Conservation (phyloP, 2,113 vertebrate species). For the Hucho hucho region DNA sequence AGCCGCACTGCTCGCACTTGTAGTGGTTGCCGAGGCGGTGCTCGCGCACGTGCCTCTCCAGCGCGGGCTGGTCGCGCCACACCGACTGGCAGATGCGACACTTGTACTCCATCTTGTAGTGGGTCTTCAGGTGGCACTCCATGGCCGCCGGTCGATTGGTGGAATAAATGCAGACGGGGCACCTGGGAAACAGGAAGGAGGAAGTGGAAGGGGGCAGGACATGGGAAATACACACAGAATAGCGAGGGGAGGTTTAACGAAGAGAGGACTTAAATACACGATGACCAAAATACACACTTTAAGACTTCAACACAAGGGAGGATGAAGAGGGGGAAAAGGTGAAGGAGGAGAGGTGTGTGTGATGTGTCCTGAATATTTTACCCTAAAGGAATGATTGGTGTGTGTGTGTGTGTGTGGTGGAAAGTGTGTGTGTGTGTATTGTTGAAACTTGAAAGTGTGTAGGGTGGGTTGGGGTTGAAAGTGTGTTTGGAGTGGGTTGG, state of each 20-base stretch:
- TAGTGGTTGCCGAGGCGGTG: conserved; percentile 99
- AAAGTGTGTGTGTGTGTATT: conserved; percentile 55
- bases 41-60: conserved; percentile 95
- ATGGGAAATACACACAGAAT: conserved; percentile 21
- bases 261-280: conserved; percentile 19
- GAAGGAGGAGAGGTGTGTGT: conserved; percentile 55
- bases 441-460: conserved; percentile 24
- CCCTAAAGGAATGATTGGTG: too few species aligned
- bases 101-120: conserved; percentile 98
- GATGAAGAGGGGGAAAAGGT: conserved; percentile 64
- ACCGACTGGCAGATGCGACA: conserved; percentile 98
- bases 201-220: neutral
- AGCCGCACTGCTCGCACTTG: conserved; percentile 98
- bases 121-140: conserved; percentile 99
- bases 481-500: conserved; percentile 35
- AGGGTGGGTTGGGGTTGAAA: conserved; percentile 32
- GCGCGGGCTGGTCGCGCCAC: conserved; percentile 93
- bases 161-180: conserved; percentile 98
- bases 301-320: conserved; percentile 38
- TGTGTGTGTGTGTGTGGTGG: conserved; percentile 36
- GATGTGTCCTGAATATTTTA: conserved; percentile 30
- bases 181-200: conserved; percentile 73
- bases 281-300: conserved; percentile 45
- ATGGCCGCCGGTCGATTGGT: conserved; percentile 96
- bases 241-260: conserved; percentile 51